A percentile compares a stretch with the other conserved stretches of the same genome.
Conservation (phyloP, 2,113 vertebrate species). For the Ochotona curzoniae region DNA sequence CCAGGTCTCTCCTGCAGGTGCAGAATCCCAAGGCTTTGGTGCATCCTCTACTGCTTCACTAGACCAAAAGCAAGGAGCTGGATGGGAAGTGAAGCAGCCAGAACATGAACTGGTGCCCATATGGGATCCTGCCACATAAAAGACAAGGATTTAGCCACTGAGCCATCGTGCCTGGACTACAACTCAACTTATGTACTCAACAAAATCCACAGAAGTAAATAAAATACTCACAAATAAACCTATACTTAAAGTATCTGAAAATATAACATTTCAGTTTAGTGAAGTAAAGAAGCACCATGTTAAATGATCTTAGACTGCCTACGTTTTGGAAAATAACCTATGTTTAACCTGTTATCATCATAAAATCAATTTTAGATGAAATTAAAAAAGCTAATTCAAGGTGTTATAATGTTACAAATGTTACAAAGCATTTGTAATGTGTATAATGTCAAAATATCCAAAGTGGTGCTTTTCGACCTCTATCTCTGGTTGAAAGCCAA, state of each 20-base stretch:
- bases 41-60: too few relatives aligned
- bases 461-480: neutral
- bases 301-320: neutral
- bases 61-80: too few relatives aligned
- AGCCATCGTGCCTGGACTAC: too few relatives aligned
- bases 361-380: neutral
- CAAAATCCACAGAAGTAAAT: neutral
- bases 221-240: neutral
- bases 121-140: too few relatives aligned
- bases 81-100: too few relatives aligned
- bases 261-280: neutral
- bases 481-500: accelerated
- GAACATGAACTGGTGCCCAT: too few relatives aligned
- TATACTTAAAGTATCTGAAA: neutral
- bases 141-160: too few relatives aligned
- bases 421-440: neutral
- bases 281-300: neutral
- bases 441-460: neutral
- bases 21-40: too few relatives aligned
- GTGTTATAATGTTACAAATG: neutral
- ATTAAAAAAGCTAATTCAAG: neutral
- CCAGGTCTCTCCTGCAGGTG: too few relatives aligned
- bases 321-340: neutral
- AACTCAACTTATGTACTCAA: neutral
- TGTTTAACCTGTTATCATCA: neutral